phyloP scores from a whole-genome alignment of 2,888 invertebrate genomes.

The Lobophora halterata region DNA sequence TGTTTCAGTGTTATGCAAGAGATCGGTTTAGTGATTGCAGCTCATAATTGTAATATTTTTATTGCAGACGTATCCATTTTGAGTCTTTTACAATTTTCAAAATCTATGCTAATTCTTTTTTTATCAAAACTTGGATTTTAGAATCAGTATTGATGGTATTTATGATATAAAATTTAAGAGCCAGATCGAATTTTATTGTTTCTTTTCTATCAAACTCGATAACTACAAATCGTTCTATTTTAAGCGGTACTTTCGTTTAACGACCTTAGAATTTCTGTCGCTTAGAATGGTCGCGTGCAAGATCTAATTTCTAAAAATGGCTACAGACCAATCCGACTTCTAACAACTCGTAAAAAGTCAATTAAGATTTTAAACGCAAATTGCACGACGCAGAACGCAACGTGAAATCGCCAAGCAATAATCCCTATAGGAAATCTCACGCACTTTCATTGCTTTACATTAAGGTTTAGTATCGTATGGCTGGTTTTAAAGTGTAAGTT shows the following conservation, averaged over 20 bases:
- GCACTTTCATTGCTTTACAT: not conserved
- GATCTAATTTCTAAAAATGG: conserved; percentile 71
- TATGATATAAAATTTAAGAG: no score
- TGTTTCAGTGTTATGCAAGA: conserved; percentile 63
- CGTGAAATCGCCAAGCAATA: conserved; percentile 17
- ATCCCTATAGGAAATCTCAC: conserved; percentile 2
- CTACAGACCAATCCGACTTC: conserved; percentile 56
- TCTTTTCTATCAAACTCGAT: conserved; percentile 9
- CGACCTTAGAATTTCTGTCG: conserved; percentile 26
- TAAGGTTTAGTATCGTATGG: conserved; percentile 12
- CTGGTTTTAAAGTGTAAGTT: conserved; percentile 10
- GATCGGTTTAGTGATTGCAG: conserved; percentile 16
- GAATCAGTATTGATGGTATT: no score
- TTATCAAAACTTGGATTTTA: no score
- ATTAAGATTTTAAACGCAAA: conserved; percentile 71
- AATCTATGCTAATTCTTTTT: no score
- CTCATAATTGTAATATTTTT: conserved; percentile 17
- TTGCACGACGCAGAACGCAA: conserved; percentile 46
- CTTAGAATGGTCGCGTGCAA: conserved; percentile 57
- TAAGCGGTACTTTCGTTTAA: conserved; percentile 32
- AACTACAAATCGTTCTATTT: conserved; percentile 23
- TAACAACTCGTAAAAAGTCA: conserved; percentile 71
- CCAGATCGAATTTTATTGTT: conserved; percentile 3
- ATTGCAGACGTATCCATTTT: conserved; percentile 6
- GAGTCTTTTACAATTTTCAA: no score